These are phyloP conservation scores for Menura novaehollandiae DNA, from an alignment of 2,113 vertebrate genomes.

Conservation along the genomic window DNA sequence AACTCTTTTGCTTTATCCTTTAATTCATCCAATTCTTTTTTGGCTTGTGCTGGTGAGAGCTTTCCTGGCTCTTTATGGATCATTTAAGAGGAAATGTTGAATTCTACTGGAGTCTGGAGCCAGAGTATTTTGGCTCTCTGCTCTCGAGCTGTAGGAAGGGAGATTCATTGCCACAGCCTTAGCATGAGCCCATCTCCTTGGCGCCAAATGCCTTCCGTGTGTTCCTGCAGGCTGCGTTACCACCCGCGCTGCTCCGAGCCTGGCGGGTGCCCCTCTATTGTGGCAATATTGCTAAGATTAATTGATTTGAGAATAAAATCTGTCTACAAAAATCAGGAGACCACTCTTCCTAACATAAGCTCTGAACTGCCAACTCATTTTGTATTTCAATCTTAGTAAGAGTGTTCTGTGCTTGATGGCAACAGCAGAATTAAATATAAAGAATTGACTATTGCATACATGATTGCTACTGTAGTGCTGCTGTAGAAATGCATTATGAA, in stretches of 20 bases:
- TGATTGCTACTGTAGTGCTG: neutral
- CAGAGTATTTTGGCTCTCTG: slow-evolving; percentile 33
- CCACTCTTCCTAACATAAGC: neutral
- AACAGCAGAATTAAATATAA: neutral
- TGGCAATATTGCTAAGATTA: neutral
- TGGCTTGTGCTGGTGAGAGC: neutral
- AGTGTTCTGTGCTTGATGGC: neutral
- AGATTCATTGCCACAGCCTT: neutral
- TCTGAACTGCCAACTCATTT: neutral
- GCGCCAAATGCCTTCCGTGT: neutral
- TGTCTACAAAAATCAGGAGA: neutral
- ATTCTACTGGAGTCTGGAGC: neutral
- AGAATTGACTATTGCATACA: neutral
- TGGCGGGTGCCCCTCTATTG: neutral
- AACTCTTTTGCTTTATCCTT: slow-evolving; percentile 15
- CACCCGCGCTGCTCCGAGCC: neutral
- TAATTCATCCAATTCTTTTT: slow-evolving; percentile 25
- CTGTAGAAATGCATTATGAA: neutral
- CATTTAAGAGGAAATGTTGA: slow-evolving; percentile 54
- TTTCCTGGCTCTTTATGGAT: slow-evolving; percentile 40
- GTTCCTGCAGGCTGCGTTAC: neutral
- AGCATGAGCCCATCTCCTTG: neutral
- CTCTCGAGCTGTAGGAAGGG: neutral
- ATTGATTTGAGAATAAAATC: neutral
- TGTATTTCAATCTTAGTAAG: neutral